Evolutionary conservation across 2,797 vertebrate genomes (phyloP), one percentile per base, ranked within the genome.

Genomic region (Martes flavigula): DNA sequence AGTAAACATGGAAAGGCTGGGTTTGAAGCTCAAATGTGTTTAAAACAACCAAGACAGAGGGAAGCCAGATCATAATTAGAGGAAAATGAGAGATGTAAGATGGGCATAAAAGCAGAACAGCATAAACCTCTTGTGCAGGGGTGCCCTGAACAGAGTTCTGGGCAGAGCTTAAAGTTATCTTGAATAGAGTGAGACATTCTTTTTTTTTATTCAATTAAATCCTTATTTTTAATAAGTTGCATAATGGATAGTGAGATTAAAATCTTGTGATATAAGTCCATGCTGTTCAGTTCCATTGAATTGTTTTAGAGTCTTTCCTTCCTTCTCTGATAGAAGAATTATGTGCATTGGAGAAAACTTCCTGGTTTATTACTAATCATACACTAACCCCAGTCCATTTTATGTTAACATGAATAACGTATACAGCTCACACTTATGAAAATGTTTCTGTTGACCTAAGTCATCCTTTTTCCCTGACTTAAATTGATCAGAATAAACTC

Each of bases 401-500:
- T 96, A 92, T 73, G 62, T 81, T 92, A 62, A 46, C 10, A 0
- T 88, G 95, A 96, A 97, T 79, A 89, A 90, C 95, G 35, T 1
- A 0, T 85, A 73, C 88, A 97, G 94, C 4, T 51, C 25, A 73
- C 13, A 77, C 87, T 85, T 68, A 83, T 96, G 96, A 91, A 97
- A 97, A 96, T 11, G 21, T 97, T 93, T 86, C 86, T 1, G 1
- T 75, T 95, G 91, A 96, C 79, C 95, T 90, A 97, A 98, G 90
- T 18, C 97, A 96, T 87, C 68, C 82, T 86, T 94, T 93, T 10
- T 89, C 91, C 79, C 91, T 96, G 92, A 84, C 93, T 90, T 98
- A 97, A 98, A 97, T 96, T 97, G 92, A 98, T 98, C 95, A 98
- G 66, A 97, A 97, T 77, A 46, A 98, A 95, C 93, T 98, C 78